Base-by-base conservation (phyloP, 2,888 invertebrate species). In the Suillia variegata region DNA sequence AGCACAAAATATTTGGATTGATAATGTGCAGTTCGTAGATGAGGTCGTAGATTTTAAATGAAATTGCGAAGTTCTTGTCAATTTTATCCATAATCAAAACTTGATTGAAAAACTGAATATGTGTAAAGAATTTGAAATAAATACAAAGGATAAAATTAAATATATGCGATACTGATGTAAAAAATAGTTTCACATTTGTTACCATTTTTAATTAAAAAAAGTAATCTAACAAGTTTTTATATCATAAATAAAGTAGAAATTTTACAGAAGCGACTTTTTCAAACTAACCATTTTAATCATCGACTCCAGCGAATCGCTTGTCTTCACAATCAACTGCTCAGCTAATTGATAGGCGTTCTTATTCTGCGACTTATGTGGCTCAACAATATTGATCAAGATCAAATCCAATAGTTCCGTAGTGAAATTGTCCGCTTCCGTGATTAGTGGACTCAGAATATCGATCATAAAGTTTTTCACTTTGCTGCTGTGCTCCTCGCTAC, bases 401-500 rank as follows among this genome's bases (percentile, higher is more conserved):
- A 96, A 93, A 83, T 98, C 96, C 60, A 98, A 85, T 10, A 98
- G 86, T 81, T 96, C 96, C 78, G 94, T 94, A 68, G 96, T 94
- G 52, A 98, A 94, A 70, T 93, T 90, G 80, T 98, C 98, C 6
- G 96, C 94, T 83, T 98, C 98, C 20, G 94, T 93, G 71, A 98
- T 94, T 45, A 98, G 85, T 0, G 98, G 97, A 74, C 93, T 92
- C 65, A 98, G 86, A 55, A 98, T 94, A 81, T 98, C 98, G 74
- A 98, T 84, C 92, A 98, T 97, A 81, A 98, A 97, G 64, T 93
- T 94, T 78, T 96, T 96, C 51, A 98, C 97, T 84, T 97, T 95
- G 13, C 90, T 89, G 10, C 96, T 96, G 83, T 98, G 98, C 79
- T 97, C 96, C 80, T 95, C 96, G 82, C 94, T 95, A n/a, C n/a